Conservation (phyloP, 2,888 invertebrate species). For the Noctuana brunneofusca region DNA sequence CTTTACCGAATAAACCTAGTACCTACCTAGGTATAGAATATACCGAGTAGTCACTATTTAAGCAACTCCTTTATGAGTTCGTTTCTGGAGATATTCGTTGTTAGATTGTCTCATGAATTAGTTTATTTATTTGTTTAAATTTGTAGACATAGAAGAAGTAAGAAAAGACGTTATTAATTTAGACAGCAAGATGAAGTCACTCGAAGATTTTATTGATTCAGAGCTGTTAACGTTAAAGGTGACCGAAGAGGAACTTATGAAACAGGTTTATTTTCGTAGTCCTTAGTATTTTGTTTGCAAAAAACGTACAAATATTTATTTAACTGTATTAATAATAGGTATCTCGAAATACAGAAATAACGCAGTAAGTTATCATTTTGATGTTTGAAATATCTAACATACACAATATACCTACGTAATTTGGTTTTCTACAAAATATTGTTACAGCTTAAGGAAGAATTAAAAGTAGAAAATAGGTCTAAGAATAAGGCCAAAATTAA, state of each 20-base stretch:
- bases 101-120: too few species aligned
- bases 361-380: background rate
- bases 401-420: too few species aligned
- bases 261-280: conserved; percentile 46
- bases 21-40: too few species aligned
- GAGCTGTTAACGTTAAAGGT: conserved; percentile 50
- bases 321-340: too few species aligned
- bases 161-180: conserved; percentile 59
- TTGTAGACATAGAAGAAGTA: conserved; percentile 66
- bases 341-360: too few species aligned
- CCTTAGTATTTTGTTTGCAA: background rate
- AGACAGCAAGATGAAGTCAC: conserved; percentile 57
- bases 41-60: too few species aligned
- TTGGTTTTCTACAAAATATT: background rate
- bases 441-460: conserved; percentile 19
- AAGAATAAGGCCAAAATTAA: conserved; percentile 40
- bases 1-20: too few species aligned
- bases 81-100: too few species aligned
- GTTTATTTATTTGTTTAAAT: background rate
- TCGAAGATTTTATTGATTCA: conserved; percentile 52
- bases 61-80: too few species aligned
- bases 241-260: conserved; percentile 49
- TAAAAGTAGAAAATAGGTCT: background rate
- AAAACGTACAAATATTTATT: too few species aligned
- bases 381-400: background rate